Evolutionary conservation across 2,888 invertebrate genomes (phyloP), one percentile per base, ranked within the genome.

Genomic region (Seira musarum): DNA sequence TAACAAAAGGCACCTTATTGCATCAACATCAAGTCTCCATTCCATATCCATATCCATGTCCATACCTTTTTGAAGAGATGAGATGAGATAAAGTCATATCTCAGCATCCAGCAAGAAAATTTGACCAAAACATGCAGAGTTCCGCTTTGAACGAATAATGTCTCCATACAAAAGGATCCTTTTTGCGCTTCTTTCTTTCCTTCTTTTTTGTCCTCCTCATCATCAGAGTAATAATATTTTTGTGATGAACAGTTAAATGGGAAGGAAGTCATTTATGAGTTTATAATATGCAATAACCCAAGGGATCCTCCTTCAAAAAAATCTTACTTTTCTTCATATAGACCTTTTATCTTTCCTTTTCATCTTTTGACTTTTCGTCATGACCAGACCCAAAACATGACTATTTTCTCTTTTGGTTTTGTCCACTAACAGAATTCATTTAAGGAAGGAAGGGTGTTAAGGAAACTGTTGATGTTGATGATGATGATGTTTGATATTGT

Each of bases 251-350:
- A 74, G 69, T 75, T 69, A 80, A 70, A 80, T 80, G 73, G 80
- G 80, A 74, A 80, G 80, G 80, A 80, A 80, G 74, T 80, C 80
- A 80, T 80, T 80, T 80, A 80, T 80, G 74, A 74, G 80, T 80
- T 80, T 80, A 80, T 80, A 80, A 80, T 80, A 74, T 70, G 80
- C 80, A 80, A 80, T 80, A 80, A 80, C 80, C 73, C 49, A 80
- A 70, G 66, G 65, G 80, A 70, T 80, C 80, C 80, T 80, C 80
- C 80, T 66, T 79, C 66, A 5, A 25, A 73, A 24, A 30, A 46
- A 22, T 25, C 65, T 57, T 64, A 5, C 25, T 30, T 10, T 22
- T 61, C 13, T 53, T 30, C 8, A 30, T 49, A 10, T n/a, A 64
- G 10, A 64, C 17, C 35, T 49, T 25, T n/a, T 17, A 22, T 53